Percentiles rank a stretch among this genome's conserved stretches.
These are phyloP conservation scores for Ceriagrion tenellum DNA, from an alignment of 2,888 invertebrate genomes.

Conservation along the genomic window DNA sequence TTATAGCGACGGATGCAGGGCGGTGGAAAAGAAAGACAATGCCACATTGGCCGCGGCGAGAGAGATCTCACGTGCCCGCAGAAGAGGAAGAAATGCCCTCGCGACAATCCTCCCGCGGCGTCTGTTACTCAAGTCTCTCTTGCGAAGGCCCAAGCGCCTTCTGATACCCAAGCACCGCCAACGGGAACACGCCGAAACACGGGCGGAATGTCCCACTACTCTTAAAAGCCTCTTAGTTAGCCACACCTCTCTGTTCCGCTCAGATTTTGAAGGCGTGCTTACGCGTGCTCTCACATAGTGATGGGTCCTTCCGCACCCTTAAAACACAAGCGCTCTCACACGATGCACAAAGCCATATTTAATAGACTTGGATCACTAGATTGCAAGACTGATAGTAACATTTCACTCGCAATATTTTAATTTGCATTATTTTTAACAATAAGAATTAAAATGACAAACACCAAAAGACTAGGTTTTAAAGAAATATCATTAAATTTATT, in stretches of 20 bases:
- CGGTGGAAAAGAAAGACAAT: neutral
- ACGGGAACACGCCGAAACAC: constrained; percentile 28
- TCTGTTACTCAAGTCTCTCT: no score
- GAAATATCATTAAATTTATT: no score
- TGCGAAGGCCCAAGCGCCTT: neutral
- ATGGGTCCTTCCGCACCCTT: neutral
- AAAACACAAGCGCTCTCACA: neutral
- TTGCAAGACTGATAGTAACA: no score
- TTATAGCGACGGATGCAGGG: neutral
- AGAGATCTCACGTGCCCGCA: neutral
- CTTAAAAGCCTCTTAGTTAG: neutral
- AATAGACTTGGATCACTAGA: no score
- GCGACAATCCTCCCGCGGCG: neutral
- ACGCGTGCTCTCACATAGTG: neutral
- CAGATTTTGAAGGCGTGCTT: neutral
- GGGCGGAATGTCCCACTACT: neutral
- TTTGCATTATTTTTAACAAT: no score
- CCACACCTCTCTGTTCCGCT: neutral
- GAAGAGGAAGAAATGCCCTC: neutral
- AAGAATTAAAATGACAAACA: no score
- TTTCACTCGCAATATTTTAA: no score
- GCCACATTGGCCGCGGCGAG: neutral
- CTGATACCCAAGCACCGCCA: neutral
- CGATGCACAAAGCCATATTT: neutral
- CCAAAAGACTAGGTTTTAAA: no score